A percentile compares a stretch with the other conserved stretches of the same genome.
Conservation (phyloP, 2,888 invertebrate species). For the Agriotes lineatus region DNA sequence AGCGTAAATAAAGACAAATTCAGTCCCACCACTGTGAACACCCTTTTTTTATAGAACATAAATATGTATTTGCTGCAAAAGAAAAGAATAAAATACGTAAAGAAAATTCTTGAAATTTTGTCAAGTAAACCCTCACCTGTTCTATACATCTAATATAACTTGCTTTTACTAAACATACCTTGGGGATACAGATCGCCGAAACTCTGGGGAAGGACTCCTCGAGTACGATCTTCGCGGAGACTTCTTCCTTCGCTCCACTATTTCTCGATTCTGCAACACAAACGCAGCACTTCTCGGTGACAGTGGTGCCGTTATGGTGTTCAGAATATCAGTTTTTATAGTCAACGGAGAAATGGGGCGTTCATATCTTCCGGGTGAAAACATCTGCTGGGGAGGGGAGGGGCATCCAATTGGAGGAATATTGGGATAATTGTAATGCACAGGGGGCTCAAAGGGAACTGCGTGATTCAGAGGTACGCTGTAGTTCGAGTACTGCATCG, state of each 20-base stretch:
- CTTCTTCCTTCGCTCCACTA: slow-evolving; percentile 63
- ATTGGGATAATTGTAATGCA: background rate
- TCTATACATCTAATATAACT: too few relatives aligned
- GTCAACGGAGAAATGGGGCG: slow-evolving; percentile 60
- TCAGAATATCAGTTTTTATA: slow-evolving; percentile 58
- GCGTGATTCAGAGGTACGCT: background rate
- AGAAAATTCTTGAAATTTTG: too few relatives aligned
- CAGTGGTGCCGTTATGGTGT: slow-evolving; percentile 60
- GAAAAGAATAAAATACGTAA: too few relatives aligned
- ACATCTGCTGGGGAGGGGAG: slow-evolving; percentile 29
- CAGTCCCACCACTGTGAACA: too few relatives aligned
- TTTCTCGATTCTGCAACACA: slow-evolving; percentile 64
- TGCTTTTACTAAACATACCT: slow-evolving; percentile 50
- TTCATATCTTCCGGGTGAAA: slow-evolving; percentile 49
- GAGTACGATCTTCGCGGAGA: slow-evolving; percentile 64
- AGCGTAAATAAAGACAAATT: too few relatives aligned
- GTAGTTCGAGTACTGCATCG: slow-evolving; percentile 4
- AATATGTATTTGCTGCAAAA: too few relatives aligned
- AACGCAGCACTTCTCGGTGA: slow-evolving; percentile 66
- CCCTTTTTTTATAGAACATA: too few relatives aligned
- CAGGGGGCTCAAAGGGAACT: background rate
- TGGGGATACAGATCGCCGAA: slow-evolving; percentile 55
- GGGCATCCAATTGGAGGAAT: background rate
- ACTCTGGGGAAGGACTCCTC: slow-evolving; percentile 61
- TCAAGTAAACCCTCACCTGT: too few relatives aligned